Evolutionary conservation across 2,888 invertebrate genomes (phyloP), one percentile per base, ranked within the genome.

Genomic region (Julus scanicus): DNA sequence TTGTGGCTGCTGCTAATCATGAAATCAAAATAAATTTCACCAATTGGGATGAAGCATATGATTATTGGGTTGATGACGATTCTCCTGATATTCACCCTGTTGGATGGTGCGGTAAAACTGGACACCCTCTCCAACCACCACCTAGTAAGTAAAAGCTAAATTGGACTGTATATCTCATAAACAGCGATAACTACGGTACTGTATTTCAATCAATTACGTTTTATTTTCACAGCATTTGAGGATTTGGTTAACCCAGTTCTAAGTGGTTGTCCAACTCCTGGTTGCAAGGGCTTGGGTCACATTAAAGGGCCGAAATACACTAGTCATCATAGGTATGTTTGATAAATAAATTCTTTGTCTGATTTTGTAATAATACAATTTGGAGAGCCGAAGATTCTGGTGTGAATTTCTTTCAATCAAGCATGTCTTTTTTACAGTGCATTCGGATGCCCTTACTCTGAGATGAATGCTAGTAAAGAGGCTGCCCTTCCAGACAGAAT

Each of bases 211-310:
- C 4, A 37, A 13, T 13, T 17, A 8, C 4, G n/a, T 48, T 86
- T 86, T 17, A n/a, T 44, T 86, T 86, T 88, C 89, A 53, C 91
- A 95, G 95, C 94, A 88, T 94, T 94, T 15, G 95, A 95, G 91
- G 95, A 95, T 91, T 92, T 94, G 39, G 93, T 93, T 5, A 93
- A 94, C 86, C 92, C 93, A 85, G 94, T 95, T 57, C 29, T 53
- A 17, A 91, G 92, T 15, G 92, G 92, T 15, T 98, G 98, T 92
- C 96, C 96, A 8, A 96, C 96, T 83, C 94, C 95, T 71, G 97
- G 97, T 0, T 98, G 98, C 92, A 95, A 95, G 89, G 98, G 98
- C 17, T 94, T 96, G 90, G 98, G 98, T n/a, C 97, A 98, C 91
- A 94, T 95, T 86, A 95, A 95, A 91, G 96, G 96, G 87, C 95